These are phyloP conservation scores for Thera obeliscata DNA, from an alignment of 2,888 invertebrate species.

Conservation along the genomic window DNA sequence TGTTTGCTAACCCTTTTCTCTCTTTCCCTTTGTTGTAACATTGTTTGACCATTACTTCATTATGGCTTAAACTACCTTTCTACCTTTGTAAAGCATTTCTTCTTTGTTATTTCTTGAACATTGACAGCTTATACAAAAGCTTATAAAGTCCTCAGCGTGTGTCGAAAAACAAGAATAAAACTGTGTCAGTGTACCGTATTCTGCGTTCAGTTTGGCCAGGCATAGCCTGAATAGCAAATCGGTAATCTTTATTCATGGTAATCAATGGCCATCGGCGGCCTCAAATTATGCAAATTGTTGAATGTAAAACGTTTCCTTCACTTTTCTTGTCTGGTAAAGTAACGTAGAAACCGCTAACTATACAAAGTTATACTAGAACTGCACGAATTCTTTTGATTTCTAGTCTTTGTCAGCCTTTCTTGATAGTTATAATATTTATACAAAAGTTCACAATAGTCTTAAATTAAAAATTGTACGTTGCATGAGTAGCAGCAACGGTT, in stretches of 20 bases:
- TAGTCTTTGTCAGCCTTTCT: too few relatives aligned
- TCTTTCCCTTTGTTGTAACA: neutral
- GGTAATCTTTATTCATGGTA: slow-evolving; percentile 48
- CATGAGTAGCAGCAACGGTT: neutral
- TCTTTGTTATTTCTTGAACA: neutral
- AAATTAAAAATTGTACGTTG: neutral
- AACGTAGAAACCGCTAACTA: neutral
- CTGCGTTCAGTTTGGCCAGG: slow-evolving; percentile 40
- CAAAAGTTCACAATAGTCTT: neutral
- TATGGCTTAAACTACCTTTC: slow-evolving; percentile 9
- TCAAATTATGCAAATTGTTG: slow-evolving; percentile 46
- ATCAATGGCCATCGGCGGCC: slow-evolving; percentile 39
- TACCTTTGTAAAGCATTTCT: neutral
- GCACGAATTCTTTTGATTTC: too few relatives aligned
- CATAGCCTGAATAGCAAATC: slow-evolving; percentile 49
- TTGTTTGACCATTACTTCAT: slow-evolving; percentile 16
- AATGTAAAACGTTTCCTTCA: slow-evolving; percentile 29
- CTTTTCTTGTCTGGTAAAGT: neutral
- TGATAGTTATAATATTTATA: neutral
- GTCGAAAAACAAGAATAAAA: slow-evolving; percentile 34
- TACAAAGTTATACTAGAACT: neutral
- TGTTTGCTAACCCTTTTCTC: neutral
- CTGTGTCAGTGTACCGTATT: slow-evolving; percentile 53
- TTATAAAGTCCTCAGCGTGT: slow-evolving; percentile 11
- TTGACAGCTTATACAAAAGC: slow-evolving; percentile 3